Evolutionary conservation across 2,888 invertebrate species (phyloP).

Genomic region (Parnassius apollo): DNA sequence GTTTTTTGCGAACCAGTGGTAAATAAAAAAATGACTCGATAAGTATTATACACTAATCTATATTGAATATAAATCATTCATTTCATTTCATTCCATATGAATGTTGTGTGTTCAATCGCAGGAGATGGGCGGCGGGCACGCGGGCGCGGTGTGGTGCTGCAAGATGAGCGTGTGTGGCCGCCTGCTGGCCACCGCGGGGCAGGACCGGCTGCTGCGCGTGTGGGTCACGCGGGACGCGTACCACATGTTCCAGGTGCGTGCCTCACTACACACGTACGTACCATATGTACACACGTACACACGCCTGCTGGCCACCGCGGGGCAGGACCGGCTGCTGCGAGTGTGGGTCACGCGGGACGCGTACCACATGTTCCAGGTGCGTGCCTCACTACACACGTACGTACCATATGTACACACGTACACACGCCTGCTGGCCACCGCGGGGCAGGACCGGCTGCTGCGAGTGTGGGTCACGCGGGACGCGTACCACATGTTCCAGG

Average conservation of each 20-base stretch:
- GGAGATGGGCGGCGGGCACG: slow-evolving; percentile 91
- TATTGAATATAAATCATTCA: too few species aligned
- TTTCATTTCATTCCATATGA: too few species aligned
- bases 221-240: slow-evolving; percentile 97
- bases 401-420: too few species aligned
- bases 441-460: slow-evolving; percentile 96
- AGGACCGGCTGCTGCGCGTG: slow-evolving; percentile 95
- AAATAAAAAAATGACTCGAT: too few species aligned
- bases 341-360: slow-evolving; percentile 98
- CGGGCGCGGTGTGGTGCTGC: slow-evolving; percentile 99
- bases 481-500: slow-evolving; percentile 94
- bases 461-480: slow-evolving; percentile 97
- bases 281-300: not conserved
- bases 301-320: slow-evolving; percentile 96
- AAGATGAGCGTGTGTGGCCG: slow-evolving; percentile 98
- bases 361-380: slow-evolving; percentile 91
- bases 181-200: slow-evolving; percentile 97
- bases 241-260: slow-evolving; percentile 89
- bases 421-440: slow-evolving; percentile 92
- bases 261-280: not conserved
- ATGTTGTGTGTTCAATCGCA: slow-evolving; percentile 38
- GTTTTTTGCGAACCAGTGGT: too few species aligned
- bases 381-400: not conserved
- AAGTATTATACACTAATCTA: too few species aligned
- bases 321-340: slow-evolving; percentile 95